phyloP scores from a whole-genome alignment of 2,113 vertebrate species.

The Corythornis cristatus region DNA sequence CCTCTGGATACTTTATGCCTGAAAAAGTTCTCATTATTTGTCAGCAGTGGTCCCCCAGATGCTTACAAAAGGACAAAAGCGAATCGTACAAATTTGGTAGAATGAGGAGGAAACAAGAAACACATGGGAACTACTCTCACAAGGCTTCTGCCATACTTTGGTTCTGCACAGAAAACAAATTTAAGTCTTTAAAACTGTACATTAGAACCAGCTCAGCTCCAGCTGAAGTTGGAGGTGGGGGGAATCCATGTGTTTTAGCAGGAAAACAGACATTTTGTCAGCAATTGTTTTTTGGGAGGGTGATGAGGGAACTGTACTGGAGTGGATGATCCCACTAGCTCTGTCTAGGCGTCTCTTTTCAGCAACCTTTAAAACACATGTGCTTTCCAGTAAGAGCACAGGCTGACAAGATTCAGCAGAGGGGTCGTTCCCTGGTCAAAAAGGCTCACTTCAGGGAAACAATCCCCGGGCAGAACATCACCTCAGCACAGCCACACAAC shows the following conservation, averaged over 20 bases:
- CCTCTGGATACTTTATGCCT: not conserved
- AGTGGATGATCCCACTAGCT: not conserved
- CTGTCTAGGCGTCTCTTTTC: not conserved
- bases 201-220: not conserved
- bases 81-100: not conserved
- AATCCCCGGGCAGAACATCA: not conserved
- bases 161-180: not conserved
- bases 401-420: not conserved
- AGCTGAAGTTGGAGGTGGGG: not conserved
- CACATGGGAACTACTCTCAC: not conserved
- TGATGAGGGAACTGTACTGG: not conserved
- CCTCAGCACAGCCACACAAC: not conserved
- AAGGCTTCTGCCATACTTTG: not conserved
- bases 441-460: not conserved
- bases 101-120: not conserved
- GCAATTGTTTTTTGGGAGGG: not conserved
- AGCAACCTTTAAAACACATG: not conserved
- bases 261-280: not conserved
- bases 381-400: not conserved
- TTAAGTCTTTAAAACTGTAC: not conserved
- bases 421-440: not conserved
- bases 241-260: not conserved
- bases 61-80: not conserved
- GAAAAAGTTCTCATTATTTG: not conserved
- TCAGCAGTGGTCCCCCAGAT: not conserved